A percentile compares a stretch with the other conserved stretches of the same genome.
Evolutionary conservation across 1,140 invertebrate genomes (phyloP).

Genomic region (Drosophila virilis): DNA sequence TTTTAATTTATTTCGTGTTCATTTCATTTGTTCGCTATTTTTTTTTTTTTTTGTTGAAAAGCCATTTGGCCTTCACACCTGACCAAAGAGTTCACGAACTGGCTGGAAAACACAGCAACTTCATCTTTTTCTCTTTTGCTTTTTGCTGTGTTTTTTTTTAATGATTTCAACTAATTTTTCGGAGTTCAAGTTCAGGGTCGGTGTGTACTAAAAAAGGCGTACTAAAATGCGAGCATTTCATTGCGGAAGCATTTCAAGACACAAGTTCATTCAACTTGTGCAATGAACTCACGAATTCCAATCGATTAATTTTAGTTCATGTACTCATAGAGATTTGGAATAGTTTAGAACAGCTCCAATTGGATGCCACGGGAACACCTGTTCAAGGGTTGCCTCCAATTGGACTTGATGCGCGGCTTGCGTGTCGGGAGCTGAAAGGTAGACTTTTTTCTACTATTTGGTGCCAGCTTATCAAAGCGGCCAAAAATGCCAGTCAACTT

Average conservation of each 20-base stretch:
- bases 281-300: not conserved
- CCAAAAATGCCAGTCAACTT: constrained; percentile 62
- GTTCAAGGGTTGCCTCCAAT: constrained; percentile 13
- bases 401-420: constrained; percentile 49
- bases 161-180: constrained; percentile 41
- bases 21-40: constrained; percentile 21
- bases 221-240: constrained; percentile 39
- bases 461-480: constrained; percentile 40
- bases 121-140: constrained; percentile 53
- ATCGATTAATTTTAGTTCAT: not conserved
- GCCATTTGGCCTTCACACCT: constrained; percentile 74
- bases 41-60: constrained; percentile 29
- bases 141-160: constrained; percentile 23
- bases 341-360: not conserved
- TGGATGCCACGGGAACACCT: not conserved
- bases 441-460: not conserved
- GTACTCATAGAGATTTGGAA: constrained; percentile 38
- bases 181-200: constrained; percentile 75
- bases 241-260: constrained; percentile 24
- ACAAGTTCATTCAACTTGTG: constrained; percentile 42
- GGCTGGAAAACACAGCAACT: constrained; percentile 40
- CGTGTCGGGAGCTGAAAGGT: constrained; percentile 3
- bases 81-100: constrained; percentile 75
- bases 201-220: constrained; percentile 46
- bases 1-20: constrained; percentile 44